Evolutionary conservation across 2,888 invertebrate species (phyloP).

Genomic region (Macroteleia sp.): DNA sequence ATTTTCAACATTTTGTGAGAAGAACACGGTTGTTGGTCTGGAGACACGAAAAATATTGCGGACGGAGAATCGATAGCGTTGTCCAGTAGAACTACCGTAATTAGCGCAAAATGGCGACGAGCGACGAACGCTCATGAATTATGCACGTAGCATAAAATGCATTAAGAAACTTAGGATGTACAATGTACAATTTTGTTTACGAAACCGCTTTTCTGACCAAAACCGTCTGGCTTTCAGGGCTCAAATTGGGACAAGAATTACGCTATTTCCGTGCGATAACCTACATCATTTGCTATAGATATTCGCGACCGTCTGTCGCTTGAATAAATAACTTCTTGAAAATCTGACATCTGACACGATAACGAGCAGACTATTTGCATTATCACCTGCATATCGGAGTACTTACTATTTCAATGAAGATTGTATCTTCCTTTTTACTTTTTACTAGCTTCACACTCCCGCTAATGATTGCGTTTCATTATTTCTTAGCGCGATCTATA

Average conservation of each 20-base stretch:
- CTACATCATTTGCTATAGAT: slow-evolving; percentile 73
- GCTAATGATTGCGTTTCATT: slow-evolving; percentile 34
- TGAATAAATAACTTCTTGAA: slow-evolving; percentile 81
- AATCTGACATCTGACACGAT: slow-evolving; percentile 81
- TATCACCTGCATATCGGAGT: slow-evolving; percentile 81
- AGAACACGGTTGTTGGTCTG: too few relatives aligned
- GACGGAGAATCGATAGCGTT: slow-evolving; percentile 55
- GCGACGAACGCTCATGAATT: slow-evolving; percentile 58
- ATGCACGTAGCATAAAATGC: slow-evolving; percentile 57
- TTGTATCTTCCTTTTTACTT: slow-evolving; percentile 40
- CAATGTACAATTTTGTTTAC: slow-evolving; percentile 53
- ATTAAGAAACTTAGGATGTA: slow-evolving; percentile 42
- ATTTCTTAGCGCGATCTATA: slow-evolving; percentile 26
- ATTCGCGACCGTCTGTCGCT: slow-evolving; percentile 71
- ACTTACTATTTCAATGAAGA: slow-evolving; percentile 74
- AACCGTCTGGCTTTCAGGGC: slow-evolving; percentile 22
- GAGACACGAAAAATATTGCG: slow-evolving; percentile 49
- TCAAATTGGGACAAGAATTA: slow-evolving; percentile 78
- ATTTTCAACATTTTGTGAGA: too few relatives aligned
- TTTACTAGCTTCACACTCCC: background rate
- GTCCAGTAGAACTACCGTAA: slow-evolving; percentile 58
- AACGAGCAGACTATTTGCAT: slow-evolving; percentile 80
- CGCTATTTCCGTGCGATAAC: slow-evolving; percentile 80
- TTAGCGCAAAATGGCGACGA: slow-evolving; percentile 62
- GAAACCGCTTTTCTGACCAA: slow-evolving; percentile 22